A percentile compares a stretch with the other conserved stretches of the same genome.
phyloP scores from a whole-genome alignment of 1,140 invertebrate species.

The Antheraea pernyi region DNA sequence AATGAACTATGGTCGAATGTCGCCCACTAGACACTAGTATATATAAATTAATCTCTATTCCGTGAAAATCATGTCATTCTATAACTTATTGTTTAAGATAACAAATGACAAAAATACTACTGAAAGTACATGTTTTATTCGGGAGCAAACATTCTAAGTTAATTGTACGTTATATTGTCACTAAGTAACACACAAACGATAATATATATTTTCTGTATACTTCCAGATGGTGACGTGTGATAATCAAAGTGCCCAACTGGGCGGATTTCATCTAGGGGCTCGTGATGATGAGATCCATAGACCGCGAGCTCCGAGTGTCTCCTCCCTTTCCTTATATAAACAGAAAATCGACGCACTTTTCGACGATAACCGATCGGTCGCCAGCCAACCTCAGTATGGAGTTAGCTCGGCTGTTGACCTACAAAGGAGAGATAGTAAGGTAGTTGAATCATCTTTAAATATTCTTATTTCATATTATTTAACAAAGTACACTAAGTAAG shows the following conservation, averaged over 20 bases:
- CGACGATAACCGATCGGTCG: conserved; percentile 81
- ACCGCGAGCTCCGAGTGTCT: conserved; percentile 77
- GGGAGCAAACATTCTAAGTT: no score
- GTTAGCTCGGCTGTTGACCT: conserved; percentile 58
- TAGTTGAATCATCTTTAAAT: conserved; percentile 17
- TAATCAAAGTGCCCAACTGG: conserved; percentile 47
- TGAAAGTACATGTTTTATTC: no score
- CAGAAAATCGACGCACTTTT: conserved; percentile 92
- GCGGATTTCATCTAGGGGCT: conserved; percentile 60
- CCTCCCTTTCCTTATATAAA: conserved; percentile 85
- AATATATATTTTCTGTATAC: not conserved
- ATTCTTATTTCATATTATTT: no score
- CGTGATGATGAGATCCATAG: conserved; percentile 67
- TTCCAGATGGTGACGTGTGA: conserved; percentile 72
- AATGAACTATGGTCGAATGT: no score
- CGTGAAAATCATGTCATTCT: no score
- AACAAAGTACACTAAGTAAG: no score
- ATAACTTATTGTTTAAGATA: no score
- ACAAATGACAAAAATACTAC: no score
- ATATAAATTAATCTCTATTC: no score
- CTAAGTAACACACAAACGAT: no score
- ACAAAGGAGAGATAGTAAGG: conserved; percentile 62
- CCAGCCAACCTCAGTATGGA: conserved; percentile 61
- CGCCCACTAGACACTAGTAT: no score
- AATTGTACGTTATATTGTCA: no score